A percentile compares a stretch with the other conserved stretches of the same genome.
Conservation (phyloP, 2,888 invertebrate species). For the Cheiracanthium punctorium region DNA sequence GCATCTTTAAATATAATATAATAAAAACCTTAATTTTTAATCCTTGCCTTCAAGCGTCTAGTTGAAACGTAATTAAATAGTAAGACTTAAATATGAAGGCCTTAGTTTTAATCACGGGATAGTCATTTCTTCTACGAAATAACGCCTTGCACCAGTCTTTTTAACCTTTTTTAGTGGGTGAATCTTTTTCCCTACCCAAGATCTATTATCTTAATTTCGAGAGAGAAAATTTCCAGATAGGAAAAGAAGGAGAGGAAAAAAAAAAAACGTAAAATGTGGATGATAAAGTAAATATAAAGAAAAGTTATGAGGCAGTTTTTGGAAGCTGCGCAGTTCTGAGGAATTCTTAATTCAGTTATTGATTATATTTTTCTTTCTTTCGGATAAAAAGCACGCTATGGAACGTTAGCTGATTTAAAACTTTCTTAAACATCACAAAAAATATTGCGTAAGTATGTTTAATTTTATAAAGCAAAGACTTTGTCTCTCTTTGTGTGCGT, state of each 20-base stretch:
- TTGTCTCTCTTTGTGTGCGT: too few species aligned
- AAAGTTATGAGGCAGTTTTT: neutral
- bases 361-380: neutral
- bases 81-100: neutral
- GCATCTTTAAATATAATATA: neutral
- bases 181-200: neutral
- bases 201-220: constrained; percentile 10
- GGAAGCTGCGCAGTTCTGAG: neutral
- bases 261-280: neutral
- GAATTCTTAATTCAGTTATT: neutral
- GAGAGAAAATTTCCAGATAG: neutral
- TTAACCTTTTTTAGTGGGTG: neutral
- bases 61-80: neutral
- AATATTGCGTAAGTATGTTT: too few species aligned
- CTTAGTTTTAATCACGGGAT: neutral
- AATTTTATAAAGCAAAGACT: too few species aligned
- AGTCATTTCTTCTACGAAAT: neutral
- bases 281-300: constrained; percentile 8
- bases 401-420: neutral
- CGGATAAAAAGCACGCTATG: neutral
- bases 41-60: neutral
- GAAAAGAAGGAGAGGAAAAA: neutral
- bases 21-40: neutral
- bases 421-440: neutral
- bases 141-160: neutral